Base-by-base conservation (phyloP, 2,113 vertebrate genomes). In the Scopus umbretta region DNA sequence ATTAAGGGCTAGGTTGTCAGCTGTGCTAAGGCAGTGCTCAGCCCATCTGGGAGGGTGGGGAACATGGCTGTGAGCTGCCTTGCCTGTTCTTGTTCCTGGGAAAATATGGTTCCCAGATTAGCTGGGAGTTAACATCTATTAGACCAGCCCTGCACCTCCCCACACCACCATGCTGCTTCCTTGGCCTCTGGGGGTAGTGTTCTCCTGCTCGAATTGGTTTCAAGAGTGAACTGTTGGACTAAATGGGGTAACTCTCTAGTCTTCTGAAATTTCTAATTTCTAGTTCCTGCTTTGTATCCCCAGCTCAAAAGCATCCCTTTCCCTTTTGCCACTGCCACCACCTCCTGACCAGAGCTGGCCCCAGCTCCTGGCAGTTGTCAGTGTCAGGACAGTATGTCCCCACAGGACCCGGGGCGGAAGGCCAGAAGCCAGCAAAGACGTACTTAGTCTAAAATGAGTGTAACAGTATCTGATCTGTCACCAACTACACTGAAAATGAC, bases 1-100 rank as follows among this genome's bases (percentile, higher is more conserved):
- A 79, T 91, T 75, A 94, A 91, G 70, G 84, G 58, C 58, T 95
- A 10, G 3, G 26, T 79, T 89, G 66, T 94, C 88, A 96, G 86
- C 88, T 97, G 86, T 5, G 11, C 20, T 49, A 67, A 82, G 58
- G 52, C 73, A 81, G 66, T 27, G 72, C 68, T 92, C 6, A 1
- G 61, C 63, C 70, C 78, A 89, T 25, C 53, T 76, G 89, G 78
- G 70, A 71, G 83, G 91, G 56, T 2, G 47, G 52, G 21, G 23
- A 86, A 13, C 19, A 30, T 9, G 78, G 19, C 58, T 94, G 32
- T 34, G 47, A 90, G 47, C 59, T 88, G 58, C 47, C 50, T 80
- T 62, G 34, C 9, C 19, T 72, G 20, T n/a, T 92, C 76, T 79
- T 75, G 23, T 85, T 72, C 34, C 59, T 87, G 65, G 73, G 80